Base-by-base conservation (phyloP, 2,797 vertebrate genomes). In the Synanceia verrucosa region DNA sequence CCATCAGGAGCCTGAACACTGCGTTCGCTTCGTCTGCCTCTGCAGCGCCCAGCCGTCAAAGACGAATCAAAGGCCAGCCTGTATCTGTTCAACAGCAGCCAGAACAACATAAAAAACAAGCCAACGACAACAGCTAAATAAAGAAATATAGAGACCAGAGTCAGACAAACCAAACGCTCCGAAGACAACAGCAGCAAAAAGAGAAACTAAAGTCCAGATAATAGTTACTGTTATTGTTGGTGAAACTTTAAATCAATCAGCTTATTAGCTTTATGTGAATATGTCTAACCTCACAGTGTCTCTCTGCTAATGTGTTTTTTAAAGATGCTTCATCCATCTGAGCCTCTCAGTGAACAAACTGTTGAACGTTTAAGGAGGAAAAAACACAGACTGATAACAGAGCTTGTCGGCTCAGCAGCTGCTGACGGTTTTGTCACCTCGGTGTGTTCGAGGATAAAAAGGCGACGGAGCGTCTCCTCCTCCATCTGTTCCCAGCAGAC, bases 11-110 rank as follows among this genome's bases (percentile, higher is more conserved):
- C 28, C 50, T 31, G 28, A 31, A 19, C 29, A 10, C 51, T 19
- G 28, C 50, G 11, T 18, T 9, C 9, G 26, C 5, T 11, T 29
- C 26, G 16, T 33, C 29, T 53, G 51, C 18, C 26, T 31, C 28
- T 31, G 28, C 18, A n/a, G 28, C 28, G 7, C 5, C 18, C 10
- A 53, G 8, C 63, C 51, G 74, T 78, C 70, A 71, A 10, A 62
- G 50, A 36, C 3, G 37, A 82, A 79, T 83, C 70, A 82, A 76
- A 80, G 64, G 47, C 60, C 57, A 6, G 36, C 57, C 47, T 28
- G 21, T 26, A 61, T 67, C 58, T 65, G 33, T 46, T 70, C 58
- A 62, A 2, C 59, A 26, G 2, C 51, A 47, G 62, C 37, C 43
- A 36, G 34, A 65, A 71, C 10, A 29, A 47, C 33, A 29, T 4